Base-by-base conservation (phyloP, 2,888 invertebrate genomes). In the Gibbula magus region DNA sequence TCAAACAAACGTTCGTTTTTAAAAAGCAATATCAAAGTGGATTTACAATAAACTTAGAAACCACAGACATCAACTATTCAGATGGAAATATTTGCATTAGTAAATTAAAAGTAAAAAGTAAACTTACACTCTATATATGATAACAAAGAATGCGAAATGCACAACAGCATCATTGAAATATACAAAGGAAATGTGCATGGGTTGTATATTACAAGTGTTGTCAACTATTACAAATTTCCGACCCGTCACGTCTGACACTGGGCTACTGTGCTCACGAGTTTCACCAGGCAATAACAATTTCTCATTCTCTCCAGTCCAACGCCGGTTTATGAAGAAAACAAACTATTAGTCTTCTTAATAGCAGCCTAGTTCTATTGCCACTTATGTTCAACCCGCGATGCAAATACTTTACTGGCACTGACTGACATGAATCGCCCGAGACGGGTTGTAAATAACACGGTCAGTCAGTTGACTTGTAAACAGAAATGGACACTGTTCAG, bases 401-500 rank as follows among this genome's bases (percentile, higher is more conserved):
- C 61, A 61, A 61, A 61, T 61, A 29, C 29, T 61, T 61, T 61
- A 61, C 29, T 61, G 61, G 25, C 29, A 61, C 29, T 16, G 29
- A 16, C 29, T 29, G 61, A 61, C 61, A 61, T 61, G 61, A 61
- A 61, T 61, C 29, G 29, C 61, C 61, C 29, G 29, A 61, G 25
- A 29, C 61, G 29, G 25, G 61, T 61, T 61, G 61, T 61, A 61
- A 61, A 61, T 61, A 61, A 61, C 61, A 61, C 29, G 61, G 61
- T 61, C 61, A 61, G 61, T 61, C 29, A 61, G 61, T 61, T 29
- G 61, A 61, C 61, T 61, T 61, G 61, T 61, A 61, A 61, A 61
- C 29, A 61, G 61, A 25, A 61, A 25, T 29, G 25, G 25, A 61
- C 29, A 29, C 61, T 61, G 61, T 29, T 29, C 61, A 29, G 29